These are phyloP conservation scores for Holocentrus rufus DNA, from an alignment of 2,797 vertebrate species.

Conservation along the genomic window DNA sequence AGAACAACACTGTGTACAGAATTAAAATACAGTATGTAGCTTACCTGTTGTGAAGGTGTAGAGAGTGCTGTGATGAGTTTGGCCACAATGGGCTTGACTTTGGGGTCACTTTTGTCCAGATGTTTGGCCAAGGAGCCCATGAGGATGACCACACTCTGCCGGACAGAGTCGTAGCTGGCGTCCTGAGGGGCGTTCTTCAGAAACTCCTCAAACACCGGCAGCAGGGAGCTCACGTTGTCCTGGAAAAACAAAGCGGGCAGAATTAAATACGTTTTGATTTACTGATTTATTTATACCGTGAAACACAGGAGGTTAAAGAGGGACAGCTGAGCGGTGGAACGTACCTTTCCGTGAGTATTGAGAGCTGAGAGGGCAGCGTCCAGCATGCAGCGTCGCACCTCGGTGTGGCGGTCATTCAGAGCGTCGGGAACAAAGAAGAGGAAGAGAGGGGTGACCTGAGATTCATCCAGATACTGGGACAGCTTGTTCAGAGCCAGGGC, in stretches of 20 bases:
- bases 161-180: slow-evolving; percentile 95
- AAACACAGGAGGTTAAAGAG: background rate
- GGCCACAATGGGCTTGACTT: slow-evolving; percentile 98
- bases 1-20: too few relatives aligned
- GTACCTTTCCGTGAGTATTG: slow-evolving; percentile 97
- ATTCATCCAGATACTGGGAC: slow-evolving; percentile 90
- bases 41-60: slow-evolving; percentile 97
- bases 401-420: slow-evolving; percentile 92
- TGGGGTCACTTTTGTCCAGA: slow-evolving; percentile 97
- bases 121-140: slow-evolving; percentile 99
- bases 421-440: slow-evolving; percentile 98
- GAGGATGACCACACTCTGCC: slow-evolving; percentile 97
- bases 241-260: slow-evolving; percentile 51
- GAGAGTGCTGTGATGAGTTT: slow-evolving; percentile 97
- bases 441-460: slow-evolving; percentile 96
- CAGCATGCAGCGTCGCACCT: slow-evolving; percentile 96
- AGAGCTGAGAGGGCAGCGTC: slow-evolving; percentile 94
- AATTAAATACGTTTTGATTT: background rate
- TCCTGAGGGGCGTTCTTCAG: slow-evolving; percentile 95
- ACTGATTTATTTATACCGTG: background rate
- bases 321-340: background rate
- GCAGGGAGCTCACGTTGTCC: slow-evolving; percentile 95
- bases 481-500: slow-evolving; percentile 95
- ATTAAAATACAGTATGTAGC: background rate
- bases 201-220: slow-evolving; percentile 98